Evolutionary conservation across 2,888 invertebrate species (phyloP), one percentile per base, ranked within the genome.

Genomic region (Blomia tropicalis): DNA sequence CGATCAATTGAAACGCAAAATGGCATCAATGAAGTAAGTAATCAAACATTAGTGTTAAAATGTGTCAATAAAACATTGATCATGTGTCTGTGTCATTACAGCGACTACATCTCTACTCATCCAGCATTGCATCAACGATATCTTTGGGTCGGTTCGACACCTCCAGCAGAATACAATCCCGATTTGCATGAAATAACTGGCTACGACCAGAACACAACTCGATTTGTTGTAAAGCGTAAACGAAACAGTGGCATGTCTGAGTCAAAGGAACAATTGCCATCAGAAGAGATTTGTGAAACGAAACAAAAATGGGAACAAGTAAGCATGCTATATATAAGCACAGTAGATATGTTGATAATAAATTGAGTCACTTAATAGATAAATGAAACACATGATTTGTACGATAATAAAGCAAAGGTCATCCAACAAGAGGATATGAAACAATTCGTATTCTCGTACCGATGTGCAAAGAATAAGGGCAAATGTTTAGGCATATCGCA

Each of bases 281-380:
- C 67, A 1, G 67, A 68, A 60, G 68, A 68, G 58, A 67, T 68
- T 43, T 68, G 68, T 56, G 65, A 65, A 54, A 68, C 68, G 17
- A 65, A 65, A 25, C 63, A 65, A 1, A 62, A 65, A 31, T 68
- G 68, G 68, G 67, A 67, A 60, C 67, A 67, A 58, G 53, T 64
- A 29, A 41, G 44, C 27, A 3, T 4, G 11, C 22, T 44, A 27
- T 7, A 30, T 54, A 22, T 47, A 47, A n/a, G 41, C 14, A 32
- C 32, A 32, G 14, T 4, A 32, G 7, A 32, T 7, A 32, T 7
- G 4, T 44, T 44, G n/a, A 44, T 11, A 44, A 44, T 11, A 4
- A 32, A 7, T 32, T 14, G 32, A 32, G 14, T 32, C 14, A 11
- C 19, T 43, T 47, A 7, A 25, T n/a, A 60, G 62, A 61, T 68